Evolutionary conservation across 1,140 invertebrate species (phyloP), one percentile per base, ranked within the genome.

Genomic region (Odontomachus brunneus): DNA sequence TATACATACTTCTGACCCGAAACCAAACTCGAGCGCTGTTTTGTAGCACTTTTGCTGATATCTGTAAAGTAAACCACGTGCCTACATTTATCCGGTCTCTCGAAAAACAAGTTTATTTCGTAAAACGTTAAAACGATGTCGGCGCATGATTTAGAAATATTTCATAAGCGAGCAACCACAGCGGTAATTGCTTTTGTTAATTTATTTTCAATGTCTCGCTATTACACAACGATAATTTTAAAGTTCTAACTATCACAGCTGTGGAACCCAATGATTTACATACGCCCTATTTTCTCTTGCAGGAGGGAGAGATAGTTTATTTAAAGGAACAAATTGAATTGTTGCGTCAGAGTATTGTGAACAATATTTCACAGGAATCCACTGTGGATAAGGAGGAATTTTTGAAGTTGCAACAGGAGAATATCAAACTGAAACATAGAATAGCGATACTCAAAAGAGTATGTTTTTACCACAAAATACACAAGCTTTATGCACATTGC

Each of bases 351-450:
- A 88, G 86, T 84, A 91, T 93, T 26, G 92, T 92, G 72, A 76
- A 91, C 2, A 63, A 80, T 5, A n/a, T 38, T 33, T 15, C 66
- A 7, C 19, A 63, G 82, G 87, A 82, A 89, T 94, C 53, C 12
- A 73, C 84, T 73, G 75, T 75, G 15, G 57, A 71, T 38, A 85
- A 88, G 55, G 82, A 84, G 38, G 94, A 95, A 83, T 88, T 97
- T 2, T 90, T 93, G 1, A 95, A 95, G 89, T 89, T 97, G 9
- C 90, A 95, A 38, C 93, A 95, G 63, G 97, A 98, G 93, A 98
- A 98, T 93, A 95, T 95, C 1, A 98, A 98, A 93, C 92, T 99
- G 0, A 97, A 97, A 90, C 97, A 98, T 92, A 96, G 97, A 57
- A 94, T 98, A 26, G 94, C 95, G 4, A 96, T 98, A 87, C 93